Evolutionary conservation across 2,113 vertebrate genomes (phyloP).

Genomic region (Setophaga coronata): DNA sequence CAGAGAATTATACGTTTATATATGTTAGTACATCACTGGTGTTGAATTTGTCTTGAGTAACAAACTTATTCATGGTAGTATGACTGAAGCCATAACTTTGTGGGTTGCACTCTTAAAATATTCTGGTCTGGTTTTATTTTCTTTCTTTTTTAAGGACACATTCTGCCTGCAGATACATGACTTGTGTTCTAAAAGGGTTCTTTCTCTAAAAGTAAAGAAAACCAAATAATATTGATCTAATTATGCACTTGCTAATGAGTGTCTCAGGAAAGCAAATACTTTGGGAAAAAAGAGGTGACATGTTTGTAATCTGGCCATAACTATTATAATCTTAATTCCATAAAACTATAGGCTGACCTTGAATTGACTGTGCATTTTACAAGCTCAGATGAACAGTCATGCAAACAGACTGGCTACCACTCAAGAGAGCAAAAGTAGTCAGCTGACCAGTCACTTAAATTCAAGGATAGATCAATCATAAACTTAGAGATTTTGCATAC

Average conservation of each 20-base stretch:
- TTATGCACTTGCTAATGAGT: background rate
- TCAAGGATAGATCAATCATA: background rate
- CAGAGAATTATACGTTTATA: background rate
- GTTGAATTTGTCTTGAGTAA: background rate
- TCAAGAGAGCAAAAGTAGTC: background rate
- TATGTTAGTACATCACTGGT: background rate
- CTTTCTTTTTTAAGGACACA: background rate
- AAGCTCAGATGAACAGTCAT: background rate
- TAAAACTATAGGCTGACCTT: background rate
- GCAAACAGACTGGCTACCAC: background rate
- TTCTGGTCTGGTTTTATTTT: background rate
- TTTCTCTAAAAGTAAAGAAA: constrained; percentile 1
- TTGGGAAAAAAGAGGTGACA: background rate
- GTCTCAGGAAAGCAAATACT: background rate
- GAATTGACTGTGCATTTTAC: background rate
- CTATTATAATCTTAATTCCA: constrained; percentile 3
- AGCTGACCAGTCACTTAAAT: background rate
- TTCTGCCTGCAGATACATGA: background rate
- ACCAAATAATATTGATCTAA: constrained; percentile 29
- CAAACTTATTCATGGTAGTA: background rate
- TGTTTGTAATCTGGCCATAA: background rate
- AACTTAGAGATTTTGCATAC: background rate
- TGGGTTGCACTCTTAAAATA: background rate
- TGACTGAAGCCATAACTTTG: background rate
- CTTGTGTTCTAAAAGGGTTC: background rate